A percentile compares a stretch with the other conserved stretches of the same genome.
Evolutionary conservation across 1,140 invertebrate species (phyloP).

Genomic region (Brachystomella parvula): DNA sequence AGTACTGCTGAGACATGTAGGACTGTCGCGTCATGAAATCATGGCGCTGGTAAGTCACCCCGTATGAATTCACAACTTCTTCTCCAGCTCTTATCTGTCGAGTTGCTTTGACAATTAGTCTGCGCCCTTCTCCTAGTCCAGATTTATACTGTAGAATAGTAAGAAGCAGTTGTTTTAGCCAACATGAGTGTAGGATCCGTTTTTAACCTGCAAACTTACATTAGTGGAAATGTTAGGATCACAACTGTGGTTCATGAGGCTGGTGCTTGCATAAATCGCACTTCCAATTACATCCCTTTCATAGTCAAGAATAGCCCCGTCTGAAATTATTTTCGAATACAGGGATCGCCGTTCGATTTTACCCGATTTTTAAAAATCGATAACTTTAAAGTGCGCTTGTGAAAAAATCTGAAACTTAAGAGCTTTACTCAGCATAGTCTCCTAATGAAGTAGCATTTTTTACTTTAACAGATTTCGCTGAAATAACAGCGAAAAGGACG

Average conservation of each 20-base stretch:
- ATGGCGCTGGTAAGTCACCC: not conserved
- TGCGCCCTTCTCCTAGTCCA: not conserved
- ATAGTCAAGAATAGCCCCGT: not conserved
- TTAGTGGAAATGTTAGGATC: constrained; percentile 1
- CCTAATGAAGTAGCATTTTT: no score
- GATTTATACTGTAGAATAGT: not conserved
- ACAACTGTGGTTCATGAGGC: constrained; percentile 3
- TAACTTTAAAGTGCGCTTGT: no score
- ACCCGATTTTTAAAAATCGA: no score
- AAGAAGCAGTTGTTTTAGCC: no score
- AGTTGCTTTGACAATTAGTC: constrained; percentile 2
- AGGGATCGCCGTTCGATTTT: no score
- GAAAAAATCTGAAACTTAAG: no score
- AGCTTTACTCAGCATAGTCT: no score
- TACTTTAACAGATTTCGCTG: no score
- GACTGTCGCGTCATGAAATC: not conserved
- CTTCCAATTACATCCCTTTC: not conserved
- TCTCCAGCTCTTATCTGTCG: not conserved
- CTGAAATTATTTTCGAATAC: no score
- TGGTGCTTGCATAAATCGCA: not conserved
- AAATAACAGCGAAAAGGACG: no score
- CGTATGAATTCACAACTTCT: constrained; percentile 2
- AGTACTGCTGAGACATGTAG: not conserved
- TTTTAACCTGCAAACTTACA: not conserved
- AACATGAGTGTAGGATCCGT: no score